Percentiles rank a stretch among this genome's conserved stretches.
Evolutionary conservation across 2,113 vertebrate species (phyloP).

Genomic region (Heterocephalus glaber): DNA sequence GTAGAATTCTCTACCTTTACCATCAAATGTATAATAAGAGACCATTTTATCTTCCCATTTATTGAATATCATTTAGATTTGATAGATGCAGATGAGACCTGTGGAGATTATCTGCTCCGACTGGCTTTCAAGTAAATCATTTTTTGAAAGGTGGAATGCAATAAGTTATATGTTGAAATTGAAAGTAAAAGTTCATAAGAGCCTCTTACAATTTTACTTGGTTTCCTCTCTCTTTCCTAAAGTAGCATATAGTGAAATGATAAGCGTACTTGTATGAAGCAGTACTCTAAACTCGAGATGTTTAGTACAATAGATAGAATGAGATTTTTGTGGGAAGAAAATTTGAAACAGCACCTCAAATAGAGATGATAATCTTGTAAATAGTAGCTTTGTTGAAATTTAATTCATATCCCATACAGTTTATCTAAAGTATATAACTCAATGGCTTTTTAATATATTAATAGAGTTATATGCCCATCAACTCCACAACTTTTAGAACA

Average conservation of each 20-base stretch:
- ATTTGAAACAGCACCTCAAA: background rate
- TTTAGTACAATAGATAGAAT: conserved; percentile 23
- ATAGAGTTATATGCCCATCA: conserved; percentile 3
- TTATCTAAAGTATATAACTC: background rate
- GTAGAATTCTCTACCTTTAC: background rate
- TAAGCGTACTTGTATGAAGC: conserved; percentile 31
- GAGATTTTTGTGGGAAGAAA: background rate
- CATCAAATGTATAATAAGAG: background rate
- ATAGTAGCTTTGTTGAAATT: conserved; percentile 36
- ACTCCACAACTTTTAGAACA: background rate
- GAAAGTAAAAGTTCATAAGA: conserved; percentile 12
- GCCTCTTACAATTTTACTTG: background rate
- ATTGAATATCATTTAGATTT: conserved; percentile 9
- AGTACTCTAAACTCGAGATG: conserved; percentile 18
- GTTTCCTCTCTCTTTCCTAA: conserved; percentile 16
- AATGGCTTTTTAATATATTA: background rate
- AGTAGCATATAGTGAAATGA: background rate
- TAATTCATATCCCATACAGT: background rate
- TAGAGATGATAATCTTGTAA: background rate
- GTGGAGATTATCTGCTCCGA: background rate
- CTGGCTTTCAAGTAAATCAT: background rate
- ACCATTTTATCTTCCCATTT: background rate
- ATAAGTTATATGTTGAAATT: conserved; percentile 30
- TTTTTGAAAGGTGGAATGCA: background rate
- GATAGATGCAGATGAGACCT: background rate